Evolutionary conservation across 2,113 vertebrate species (phyloP).

Genomic region (Phoxinus phoxinus): DNA sequence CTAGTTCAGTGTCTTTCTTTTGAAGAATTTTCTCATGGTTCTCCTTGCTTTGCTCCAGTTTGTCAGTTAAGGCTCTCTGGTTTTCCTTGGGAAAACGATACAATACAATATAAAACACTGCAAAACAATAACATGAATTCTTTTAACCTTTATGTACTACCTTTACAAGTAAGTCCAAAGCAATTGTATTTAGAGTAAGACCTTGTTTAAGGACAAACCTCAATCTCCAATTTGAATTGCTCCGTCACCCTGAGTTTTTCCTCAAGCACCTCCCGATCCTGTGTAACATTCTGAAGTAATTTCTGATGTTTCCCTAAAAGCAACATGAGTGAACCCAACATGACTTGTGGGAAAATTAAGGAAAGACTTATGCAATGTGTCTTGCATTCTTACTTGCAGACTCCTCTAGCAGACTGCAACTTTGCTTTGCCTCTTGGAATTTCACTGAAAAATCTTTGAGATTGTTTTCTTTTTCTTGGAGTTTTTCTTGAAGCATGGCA

Average conservation of each 20-base stretch:
- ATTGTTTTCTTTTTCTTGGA: constrained; percentile 76
- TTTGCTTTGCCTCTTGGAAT: constrained; percentile 77
- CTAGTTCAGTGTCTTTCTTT: constrained; percentile 78
- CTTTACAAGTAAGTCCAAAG: not conserved
- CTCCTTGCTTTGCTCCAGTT: constrained; percentile 74
- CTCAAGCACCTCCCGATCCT: constrained; percentile 73
- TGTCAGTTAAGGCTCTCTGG: constrained; percentile 69
- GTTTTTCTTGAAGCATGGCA: constrained; percentile 72
- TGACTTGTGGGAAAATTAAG: not conserved
- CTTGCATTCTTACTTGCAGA: constrained; percentile 78
- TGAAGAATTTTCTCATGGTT: constrained; percentile 72
- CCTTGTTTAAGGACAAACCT: constrained; percentile 72
- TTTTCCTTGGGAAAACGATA: constrained; percentile 71
- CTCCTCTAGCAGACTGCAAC: constrained; percentile 77
- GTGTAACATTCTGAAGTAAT: constrained; percentile 75
- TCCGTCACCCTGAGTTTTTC: constrained; percentile 78
- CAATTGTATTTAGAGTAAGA: not conserved
- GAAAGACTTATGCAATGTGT: not conserved
- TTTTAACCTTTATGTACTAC: not conserved
- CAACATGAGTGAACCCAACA: constrained; percentile 14
- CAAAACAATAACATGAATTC: not conserved
- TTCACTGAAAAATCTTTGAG: constrained; percentile 74
- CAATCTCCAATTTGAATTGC: constrained; percentile 72
- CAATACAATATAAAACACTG: not conserved
- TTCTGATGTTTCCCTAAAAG: constrained; percentile 76